phyloP scores from a whole-genome alignment of 2,888 invertebrate genomes.

The Lasioglossum oenotherae region DNA sequence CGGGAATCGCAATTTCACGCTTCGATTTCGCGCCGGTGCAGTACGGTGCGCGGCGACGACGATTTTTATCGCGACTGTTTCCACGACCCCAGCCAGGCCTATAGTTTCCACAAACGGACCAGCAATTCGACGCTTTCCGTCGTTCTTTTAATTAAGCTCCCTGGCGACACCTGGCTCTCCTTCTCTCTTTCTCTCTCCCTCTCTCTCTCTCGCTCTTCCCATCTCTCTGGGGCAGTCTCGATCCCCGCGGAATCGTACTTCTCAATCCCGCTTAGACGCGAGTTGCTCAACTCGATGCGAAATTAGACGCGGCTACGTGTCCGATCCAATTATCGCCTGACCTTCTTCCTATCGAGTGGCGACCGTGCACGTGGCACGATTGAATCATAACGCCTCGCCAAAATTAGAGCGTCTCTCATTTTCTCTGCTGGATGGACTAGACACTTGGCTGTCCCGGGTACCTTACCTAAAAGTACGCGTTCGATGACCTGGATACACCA shows the following conservation, averaged over 20 bases:
- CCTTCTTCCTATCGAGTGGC: slow-evolving; percentile 16
- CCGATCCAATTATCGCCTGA: slow-evolving; percentile 8
- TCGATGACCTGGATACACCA: neutral
- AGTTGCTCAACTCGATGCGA: neutral
- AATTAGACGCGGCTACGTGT: slow-evolving; percentile 1
- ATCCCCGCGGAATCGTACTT: neutral
- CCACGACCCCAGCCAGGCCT: no score
- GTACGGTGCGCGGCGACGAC: neutral
- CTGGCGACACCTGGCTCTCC: neutral
- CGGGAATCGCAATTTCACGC: slow-evolving; percentile 49
- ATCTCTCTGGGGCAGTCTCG: neutral
- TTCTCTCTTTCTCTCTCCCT: no score
- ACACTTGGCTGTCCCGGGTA: neutral
- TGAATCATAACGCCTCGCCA: slow-evolving; percentile 10
- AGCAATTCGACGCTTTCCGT: slow-evolving; percentile 1
- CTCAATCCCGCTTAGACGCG: neutral
- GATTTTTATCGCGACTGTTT: slow-evolving; percentile 25
- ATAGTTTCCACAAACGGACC: neutral
- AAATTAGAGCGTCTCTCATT: neutral
- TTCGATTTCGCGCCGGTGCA: slow-evolving; percentile 25
- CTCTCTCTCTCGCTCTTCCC: no score
- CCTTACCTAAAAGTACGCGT: neutral
- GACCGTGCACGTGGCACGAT: slow-evolving; percentile 13
- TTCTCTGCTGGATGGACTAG: neutral
- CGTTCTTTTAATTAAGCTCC: neutral